Evolutionary conservation across 2,113 vertebrate genomes (phyloP).

Genomic region (Eleginops maclovinus): DNA sequence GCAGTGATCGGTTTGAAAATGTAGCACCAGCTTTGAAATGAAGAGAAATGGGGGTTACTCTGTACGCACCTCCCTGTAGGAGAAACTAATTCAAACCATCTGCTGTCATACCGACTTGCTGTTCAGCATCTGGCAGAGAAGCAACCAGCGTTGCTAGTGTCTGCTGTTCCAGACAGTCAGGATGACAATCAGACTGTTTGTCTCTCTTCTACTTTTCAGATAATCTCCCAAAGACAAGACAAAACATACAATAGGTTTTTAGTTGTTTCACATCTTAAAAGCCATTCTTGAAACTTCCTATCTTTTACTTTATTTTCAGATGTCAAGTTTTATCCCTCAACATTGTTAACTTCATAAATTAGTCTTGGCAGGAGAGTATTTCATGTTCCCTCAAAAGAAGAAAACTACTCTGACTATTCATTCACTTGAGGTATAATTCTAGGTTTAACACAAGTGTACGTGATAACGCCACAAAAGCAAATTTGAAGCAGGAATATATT

Average conservation of each 20-base stretch:
- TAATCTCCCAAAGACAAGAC: conserved; percentile 1
- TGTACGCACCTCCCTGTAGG: conserved; percentile 80
- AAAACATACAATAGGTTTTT: background rate
- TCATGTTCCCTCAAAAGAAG: conserved; percentile 28
- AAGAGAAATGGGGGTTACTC: conserved; percentile 78
- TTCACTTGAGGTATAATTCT: conserved; percentile 36
- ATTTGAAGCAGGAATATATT: background rate
- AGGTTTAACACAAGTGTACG: background rate
- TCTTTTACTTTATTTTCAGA: background rate
- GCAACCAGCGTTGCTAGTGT: conserved; percentile 75
- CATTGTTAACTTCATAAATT: background rate
- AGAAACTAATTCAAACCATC: conserved; percentile 87
- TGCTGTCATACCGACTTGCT: conserved; percentile 84
- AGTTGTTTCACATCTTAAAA: background rate
- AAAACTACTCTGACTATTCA: conserved; percentile 36
- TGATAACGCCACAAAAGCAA: background rate
- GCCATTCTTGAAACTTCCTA: background rate
- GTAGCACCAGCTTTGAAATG: conserved; percentile 66
- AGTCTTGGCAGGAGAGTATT: conserved; percentile 8
- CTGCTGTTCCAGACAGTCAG: conserved; percentile 78
- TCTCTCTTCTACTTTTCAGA: conserved; percentile 12
- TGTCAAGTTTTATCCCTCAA: background rate
- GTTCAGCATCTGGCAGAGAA: conserved; percentile 83
- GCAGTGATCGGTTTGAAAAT: conserved; percentile 74
- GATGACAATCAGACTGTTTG: conserved; percentile 61